Base-by-base conservation (phyloP, 2,113 vertebrate species). In the Malaclemys terrapin region DNA sequence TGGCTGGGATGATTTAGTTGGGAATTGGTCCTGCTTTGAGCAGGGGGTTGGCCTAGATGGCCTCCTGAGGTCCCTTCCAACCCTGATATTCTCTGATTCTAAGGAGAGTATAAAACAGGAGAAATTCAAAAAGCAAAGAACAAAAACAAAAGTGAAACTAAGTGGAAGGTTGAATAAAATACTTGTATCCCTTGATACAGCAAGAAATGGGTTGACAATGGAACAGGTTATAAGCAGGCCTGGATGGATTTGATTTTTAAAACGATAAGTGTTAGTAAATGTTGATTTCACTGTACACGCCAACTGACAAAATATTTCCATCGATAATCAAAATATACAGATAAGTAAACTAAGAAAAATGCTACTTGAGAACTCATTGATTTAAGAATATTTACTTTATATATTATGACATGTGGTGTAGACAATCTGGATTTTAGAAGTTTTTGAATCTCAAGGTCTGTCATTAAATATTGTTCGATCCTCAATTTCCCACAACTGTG, bases 91-190 rank as follows among this genome's bases (percentile, higher is more conserved):
- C 42, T 45, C 5, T 45, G 42, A 45, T 45, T 45, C 42, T 45
- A 78, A 29, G 42, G 88, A 90, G 25, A 94, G 24, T 20, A 31
- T 90, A 76, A 7, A 85, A 35, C 62, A 83, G 20, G 5, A 89
- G 88, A 92, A 31, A 42, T 22, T 31, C 31, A 82, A 53, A 22
- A 84, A 91, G 65, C 29, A 92, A 56, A 89, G 62, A 69, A 91
- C 90, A 90, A 49, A 50, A 72, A 89, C 89, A 90, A 49, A 50
- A 72, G 35, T 49, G 38, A 94, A 95, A 86, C 25, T 42, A 88
- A 81, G 38, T 1, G 5, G 79, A 59, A 93, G 38, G n/a, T 75
- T 6, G 89, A 57, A 8, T 20, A n/a, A 54, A 22, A 47, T 62
- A 72, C 82, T 52, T 6, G 84, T 35, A 72, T 38, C 69, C 84